phyloP scores from a whole-genome alignment of 2,888 invertebrate genomes.

The Meandrusa payeni region DNA sequence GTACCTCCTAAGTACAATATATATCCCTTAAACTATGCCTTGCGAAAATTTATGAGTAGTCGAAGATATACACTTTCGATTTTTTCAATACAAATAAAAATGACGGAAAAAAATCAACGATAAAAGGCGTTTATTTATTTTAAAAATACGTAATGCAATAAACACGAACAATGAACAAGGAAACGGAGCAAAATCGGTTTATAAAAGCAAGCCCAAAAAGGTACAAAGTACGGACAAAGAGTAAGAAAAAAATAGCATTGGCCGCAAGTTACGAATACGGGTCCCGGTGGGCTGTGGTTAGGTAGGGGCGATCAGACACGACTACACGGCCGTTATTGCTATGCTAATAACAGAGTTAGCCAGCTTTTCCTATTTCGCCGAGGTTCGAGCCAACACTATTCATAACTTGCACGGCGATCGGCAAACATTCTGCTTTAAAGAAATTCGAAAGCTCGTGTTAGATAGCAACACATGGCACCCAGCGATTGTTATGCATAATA shows the following conservation, averaged over 20 bases:
- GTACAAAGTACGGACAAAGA: not conserved
- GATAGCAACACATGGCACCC: too few species aligned
- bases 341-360: conserved; percentile 61
- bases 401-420: conserved; percentile 44
- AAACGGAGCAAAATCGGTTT: too few species aligned
- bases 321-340: conserved; percentile 47
- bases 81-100: too few species aligned
- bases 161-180: too few species aligned
- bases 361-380: conserved; percentile 40
- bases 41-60: too few species aligned
- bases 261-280: conserved; percentile 35
- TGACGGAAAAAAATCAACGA: too few species aligned
- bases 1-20: too few species aligned
- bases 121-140: too few species aligned
- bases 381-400: conserved; percentile 43
- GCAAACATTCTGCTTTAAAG: conserved; percentile 23
- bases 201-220: not conserved
- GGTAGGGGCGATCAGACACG: conserved; percentile 40
- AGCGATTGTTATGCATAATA: too few species aligned
- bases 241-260: conserved; percentile 22
- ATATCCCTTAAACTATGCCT: too few species aligned
- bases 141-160: too few species aligned
- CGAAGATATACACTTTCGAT: too few species aligned
- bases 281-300: conserved; percentile 40
- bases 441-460: not conserved